A percentile compares a stretch with the other conserved stretches of the same genome.
Conservation (phyloP, 2,888 invertebrate genomes). For the Nemotelus nigrinus region DNA sequence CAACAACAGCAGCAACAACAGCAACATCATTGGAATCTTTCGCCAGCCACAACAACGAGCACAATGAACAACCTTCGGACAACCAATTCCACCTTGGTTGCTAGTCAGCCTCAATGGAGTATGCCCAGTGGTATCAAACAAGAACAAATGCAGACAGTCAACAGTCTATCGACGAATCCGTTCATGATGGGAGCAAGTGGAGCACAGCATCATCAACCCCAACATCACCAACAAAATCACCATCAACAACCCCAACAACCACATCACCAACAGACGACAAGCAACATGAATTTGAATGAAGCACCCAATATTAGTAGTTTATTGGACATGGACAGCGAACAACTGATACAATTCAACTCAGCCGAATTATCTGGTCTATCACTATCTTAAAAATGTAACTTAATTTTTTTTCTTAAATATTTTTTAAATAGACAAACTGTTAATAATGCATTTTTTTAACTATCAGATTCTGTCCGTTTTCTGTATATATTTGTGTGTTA, state of each 20-base stretch:
- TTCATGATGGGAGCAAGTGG: slow-evolving; percentile 25
- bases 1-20: slow-evolving; percentile 48
- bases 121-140: slow-evolving; percentile 51
- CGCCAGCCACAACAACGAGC: slow-evolving; percentile 51
- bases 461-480: too few relatives aligned
- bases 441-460: too few relatives aligned
- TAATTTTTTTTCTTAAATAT: too few relatives aligned
- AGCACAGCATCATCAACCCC: background rate
- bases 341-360: slow-evolving; percentile 66
- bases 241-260: slow-evolving; percentile 52
- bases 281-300: slow-evolving; percentile 52
- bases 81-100: slow-evolving; percentile 53
- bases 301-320: slow-evolving; percentile 62
- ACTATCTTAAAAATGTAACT: slow-evolving; percentile 54
- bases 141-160: slow-evolving; percentile 35
- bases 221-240: slow-evolving; percentile 45
- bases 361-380: slow-evolving; percentile 67
- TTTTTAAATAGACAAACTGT: too few relatives aligned
- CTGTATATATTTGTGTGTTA: too few relatives aligned
- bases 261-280: slow-evolving; percentile 35
- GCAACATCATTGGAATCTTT: slow-evolving; percentile 52
- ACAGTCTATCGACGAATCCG: slow-evolving; percentile 14
- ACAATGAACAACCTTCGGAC: slow-evolving; percentile 52
- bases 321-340: slow-evolving; percentile 66
- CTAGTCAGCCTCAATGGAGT: slow-evolving; percentile 52